Percentiles rank a stretch among this genome's conserved stretches.
phyloP scores from a whole-genome alignment of 1,140 invertebrate genomes.

The Anastrepha obliqua region DNA sequence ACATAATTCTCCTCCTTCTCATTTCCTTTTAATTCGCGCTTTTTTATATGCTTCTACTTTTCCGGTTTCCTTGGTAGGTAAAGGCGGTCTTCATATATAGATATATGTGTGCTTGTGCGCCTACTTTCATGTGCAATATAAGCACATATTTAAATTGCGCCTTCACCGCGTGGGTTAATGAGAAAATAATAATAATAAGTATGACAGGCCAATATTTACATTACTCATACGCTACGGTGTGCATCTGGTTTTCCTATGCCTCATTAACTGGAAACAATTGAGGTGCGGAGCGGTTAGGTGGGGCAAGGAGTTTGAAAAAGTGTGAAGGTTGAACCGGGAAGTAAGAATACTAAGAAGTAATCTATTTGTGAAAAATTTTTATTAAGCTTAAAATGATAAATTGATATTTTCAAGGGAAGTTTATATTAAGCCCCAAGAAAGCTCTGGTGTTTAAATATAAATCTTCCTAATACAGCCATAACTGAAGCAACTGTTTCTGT shows the following conservation, averaged over 20 bases:
- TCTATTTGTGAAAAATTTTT: too few relatives aligned
- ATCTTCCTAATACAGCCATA: too few relatives aligned
- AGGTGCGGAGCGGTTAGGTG: background rate
- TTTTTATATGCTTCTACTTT: background rate
- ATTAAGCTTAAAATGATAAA: too few relatives aligned
- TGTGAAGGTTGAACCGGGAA: too few relatives aligned
- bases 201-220: background rate
- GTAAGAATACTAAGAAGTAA: too few relatives aligned
- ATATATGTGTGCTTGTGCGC: background rate
- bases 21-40: background rate
- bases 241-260: background rate
- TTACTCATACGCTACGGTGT: conserved; percentile 6
- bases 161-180: background rate
- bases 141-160: background rate
- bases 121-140: background rate
- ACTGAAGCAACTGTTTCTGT: too few relatives aligned
- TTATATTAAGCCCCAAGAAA: too few relatives aligned
- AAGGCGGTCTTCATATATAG: too few relatives aligned
- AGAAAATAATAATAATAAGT: conserved; percentile 20
- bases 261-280: background rate
- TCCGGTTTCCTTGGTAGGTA: background rate
- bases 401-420: too few relatives aligned
- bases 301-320: too few relatives aligned
- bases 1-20: background rate
- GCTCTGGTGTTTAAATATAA: too few relatives aligned